These are phyloP conservation scores for Tiliacea aurago DNA, from an alignment of 2,888 invertebrate genomes.

Conservation along the genomic window DNA sequence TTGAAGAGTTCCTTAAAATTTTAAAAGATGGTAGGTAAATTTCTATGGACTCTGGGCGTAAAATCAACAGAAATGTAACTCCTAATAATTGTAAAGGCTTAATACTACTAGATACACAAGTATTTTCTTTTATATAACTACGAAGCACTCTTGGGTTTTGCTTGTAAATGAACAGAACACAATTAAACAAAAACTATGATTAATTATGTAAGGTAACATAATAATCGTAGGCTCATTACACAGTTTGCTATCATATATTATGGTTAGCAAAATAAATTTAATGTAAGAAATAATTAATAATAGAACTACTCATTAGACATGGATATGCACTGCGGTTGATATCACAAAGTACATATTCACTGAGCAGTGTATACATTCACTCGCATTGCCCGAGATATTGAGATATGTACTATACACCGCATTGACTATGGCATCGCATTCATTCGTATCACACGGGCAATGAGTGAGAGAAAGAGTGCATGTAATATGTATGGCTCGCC, in stretches of 20 bases:
- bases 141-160: conserved; percentile 40
- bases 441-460: conserved; percentile 42
- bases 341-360: conserved; percentile 43
- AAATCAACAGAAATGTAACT: conserved; percentile 44
- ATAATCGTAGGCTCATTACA: conserved; percentile 43
- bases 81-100: conserved; percentile 44
- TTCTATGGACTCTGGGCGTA: conserved; percentile 43
- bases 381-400: conserved; percentile 43
- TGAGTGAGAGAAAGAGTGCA: conserved; percentile 41
- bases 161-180: conserved; percentile 43
- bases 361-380: conserved; percentile 44
- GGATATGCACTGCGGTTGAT: conserved; percentile 43
- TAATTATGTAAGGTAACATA: conserved; percentile 44
- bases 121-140: conserved; percentile 39
- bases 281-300: no score
- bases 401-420: conserved; percentile 43
- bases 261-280: conserved; percentile 43
- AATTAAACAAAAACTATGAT: conserved; percentile 43
- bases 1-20: conserved; percentile 43
- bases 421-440: conserved; percentile 42
- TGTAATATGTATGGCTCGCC: conserved; percentile 42
- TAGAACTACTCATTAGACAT: conserved; percentile 44
- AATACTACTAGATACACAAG: conserved; percentile 42
- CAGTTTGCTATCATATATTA: conserved; percentile 44
- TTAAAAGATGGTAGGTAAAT: conserved; percentile 44